phyloP scores from a whole-genome alignment of 2,797 vertebrate species.

The Coregonus sp. region DNA sequence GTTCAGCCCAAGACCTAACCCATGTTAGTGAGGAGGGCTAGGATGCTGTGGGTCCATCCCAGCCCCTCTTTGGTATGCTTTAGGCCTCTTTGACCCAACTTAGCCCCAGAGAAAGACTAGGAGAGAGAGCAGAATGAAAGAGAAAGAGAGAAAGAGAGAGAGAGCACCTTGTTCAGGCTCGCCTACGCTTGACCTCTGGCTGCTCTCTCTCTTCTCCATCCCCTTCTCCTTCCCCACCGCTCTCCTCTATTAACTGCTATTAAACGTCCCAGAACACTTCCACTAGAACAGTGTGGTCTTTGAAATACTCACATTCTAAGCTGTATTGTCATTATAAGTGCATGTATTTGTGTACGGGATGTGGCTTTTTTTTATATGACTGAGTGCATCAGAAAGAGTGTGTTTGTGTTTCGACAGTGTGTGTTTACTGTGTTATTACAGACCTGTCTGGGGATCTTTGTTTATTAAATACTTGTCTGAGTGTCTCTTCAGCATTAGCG shows the following conservation, averaged over 20 bases:
- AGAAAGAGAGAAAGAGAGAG: constrained; percentile 14
- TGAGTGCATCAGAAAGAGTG: constrained; percentile 17
- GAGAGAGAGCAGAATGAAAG: constrained; percentile 21
- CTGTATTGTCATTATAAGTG: neutral
- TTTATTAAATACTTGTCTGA: constrained; percentile 63
- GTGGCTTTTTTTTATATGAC: constrained; percentile 23
- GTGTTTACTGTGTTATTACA: constrained; percentile 38
- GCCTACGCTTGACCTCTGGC: neutral
- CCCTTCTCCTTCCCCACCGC: neutral
- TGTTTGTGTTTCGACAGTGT: constrained; percentile 40
- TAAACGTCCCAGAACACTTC: constrained; percentile 33
- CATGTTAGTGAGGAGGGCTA: neutral
- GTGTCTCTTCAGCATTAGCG: neutral
- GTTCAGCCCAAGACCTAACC: neutral
- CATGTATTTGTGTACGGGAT: neutral
- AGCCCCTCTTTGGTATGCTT: neutral
- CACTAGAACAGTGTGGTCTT: constrained; percentile 44
- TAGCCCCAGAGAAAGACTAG: neutral
- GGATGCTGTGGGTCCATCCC: neutral
- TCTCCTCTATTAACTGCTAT: constrained; percentile 19
- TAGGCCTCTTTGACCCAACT: neutral
- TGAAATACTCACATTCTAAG: constrained; percentile 30
- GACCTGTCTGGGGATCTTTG: constrained; percentile 48
- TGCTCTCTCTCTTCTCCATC: neutral
- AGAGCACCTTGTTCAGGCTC: neutral